These are phyloP conservation scores for Schizothorax lantsangensis DNA, from an alignment of 2,797 vertebrate genomes.

Conservation along the genomic window DNA sequence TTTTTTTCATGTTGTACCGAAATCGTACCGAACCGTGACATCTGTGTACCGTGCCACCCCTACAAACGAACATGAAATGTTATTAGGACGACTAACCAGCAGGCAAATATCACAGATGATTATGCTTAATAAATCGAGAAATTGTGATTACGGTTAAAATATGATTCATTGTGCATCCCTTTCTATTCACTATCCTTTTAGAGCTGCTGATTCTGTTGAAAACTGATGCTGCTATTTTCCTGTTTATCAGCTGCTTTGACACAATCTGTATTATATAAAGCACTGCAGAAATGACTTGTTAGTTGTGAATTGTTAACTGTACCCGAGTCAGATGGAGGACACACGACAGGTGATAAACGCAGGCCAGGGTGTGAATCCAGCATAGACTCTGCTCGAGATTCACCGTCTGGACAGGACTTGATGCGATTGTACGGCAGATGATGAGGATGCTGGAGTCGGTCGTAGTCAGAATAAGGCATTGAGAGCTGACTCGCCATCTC, in stretches of 20 bases:
- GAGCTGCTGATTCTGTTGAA: too few species aligned
- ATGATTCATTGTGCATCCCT: too few species aligned
- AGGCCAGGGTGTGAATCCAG: conserved; percentile 56
- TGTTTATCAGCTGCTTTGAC: too few species aligned
- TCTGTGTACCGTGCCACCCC: too few species aligned
- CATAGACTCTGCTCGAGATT: conserved; percentile 66
- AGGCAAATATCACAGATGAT: too few species aligned
- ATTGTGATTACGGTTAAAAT: too few species aligned
- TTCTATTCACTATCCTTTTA: too few species aligned
- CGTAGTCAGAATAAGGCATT: conserved; percentile 53
- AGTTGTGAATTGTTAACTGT: conserved; percentile 13
- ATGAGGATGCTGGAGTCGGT: conserved; percentile 40
- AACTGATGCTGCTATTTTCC: too few species aligned
- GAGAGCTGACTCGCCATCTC: conserved; percentile 25
- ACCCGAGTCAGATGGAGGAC: conserved; percentile 68
- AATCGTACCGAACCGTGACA: too few species aligned
- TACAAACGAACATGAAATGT: background rate
- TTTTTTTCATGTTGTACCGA: too few species aligned
- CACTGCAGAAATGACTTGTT: background rate
- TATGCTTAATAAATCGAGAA: too few species aligned
- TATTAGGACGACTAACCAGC: background rate
- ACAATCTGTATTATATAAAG: background rate
- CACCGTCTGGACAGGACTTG: conserved; percentile 68
- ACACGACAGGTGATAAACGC: conserved; percentile 46
- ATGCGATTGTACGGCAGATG: conserved; percentile 60